Percentiles rank a stretch among this genome's conserved stretches.
Conservation (phyloP, 2,113 vertebrate genomes). For the Lepus timidus region DNA sequence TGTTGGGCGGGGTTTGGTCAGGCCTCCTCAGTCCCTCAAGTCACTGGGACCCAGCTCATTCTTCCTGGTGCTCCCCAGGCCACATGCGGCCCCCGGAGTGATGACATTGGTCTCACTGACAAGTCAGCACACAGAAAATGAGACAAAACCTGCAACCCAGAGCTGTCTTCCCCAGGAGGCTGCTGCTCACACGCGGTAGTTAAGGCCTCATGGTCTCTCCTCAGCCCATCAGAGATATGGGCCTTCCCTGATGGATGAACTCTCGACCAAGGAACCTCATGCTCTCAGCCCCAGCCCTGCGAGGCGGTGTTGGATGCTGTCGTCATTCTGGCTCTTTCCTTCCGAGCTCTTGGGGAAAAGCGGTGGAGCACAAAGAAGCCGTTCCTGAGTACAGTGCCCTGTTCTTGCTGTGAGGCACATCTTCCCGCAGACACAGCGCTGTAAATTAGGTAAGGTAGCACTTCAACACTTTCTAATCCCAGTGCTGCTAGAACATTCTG, state of each 20-base stretch:
- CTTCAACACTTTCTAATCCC: slow-evolving; percentile 24
- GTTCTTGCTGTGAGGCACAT: slow-evolving; percentile 34
- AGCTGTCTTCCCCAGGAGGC: not conserved
- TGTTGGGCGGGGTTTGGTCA: not conserved
- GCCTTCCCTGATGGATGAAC: not conserved
- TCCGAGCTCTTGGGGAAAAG: slow-evolving; percentile 1
- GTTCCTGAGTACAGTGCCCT: slow-evolving; percentile 13
- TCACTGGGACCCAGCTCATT: not conserved
- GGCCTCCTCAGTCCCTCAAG: not conserved
- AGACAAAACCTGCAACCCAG: not conserved
- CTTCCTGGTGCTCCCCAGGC: not conserved
- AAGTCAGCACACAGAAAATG: not conserved
- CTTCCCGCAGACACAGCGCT: slow-evolving; percentile 4
- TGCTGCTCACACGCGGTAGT: accelerated
- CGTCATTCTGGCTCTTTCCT: not conserved
- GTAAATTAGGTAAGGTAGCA: slow-evolving; percentile 57
- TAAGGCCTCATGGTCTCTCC: not conserved
- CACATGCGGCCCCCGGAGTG: not conserved
- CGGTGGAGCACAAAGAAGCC: slow-evolving; percentile 15
- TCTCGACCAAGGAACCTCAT: not conserved
- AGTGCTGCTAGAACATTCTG: not conserved
- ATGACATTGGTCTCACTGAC: not conserved
- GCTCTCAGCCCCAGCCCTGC: not conserved
- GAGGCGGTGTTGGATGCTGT: not conserved
- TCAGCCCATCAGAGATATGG: not conserved